phyloP scores from a whole-genome alignment of 1,140 invertebrate genomes.

The Pentalonia nigronervosa region DNA sequence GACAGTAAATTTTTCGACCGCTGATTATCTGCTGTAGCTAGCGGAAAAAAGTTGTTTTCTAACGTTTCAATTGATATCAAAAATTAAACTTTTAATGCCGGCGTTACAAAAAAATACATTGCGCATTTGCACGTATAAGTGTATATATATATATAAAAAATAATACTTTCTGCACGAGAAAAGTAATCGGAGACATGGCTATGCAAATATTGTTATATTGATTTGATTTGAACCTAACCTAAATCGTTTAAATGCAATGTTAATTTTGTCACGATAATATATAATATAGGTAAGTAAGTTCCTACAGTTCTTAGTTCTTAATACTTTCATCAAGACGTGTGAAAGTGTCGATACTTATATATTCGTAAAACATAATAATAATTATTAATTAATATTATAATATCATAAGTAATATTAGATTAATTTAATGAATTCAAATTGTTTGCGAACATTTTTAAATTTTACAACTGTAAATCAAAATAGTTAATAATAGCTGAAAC shows the following conservation, averaged over 20 bases:
- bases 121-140: too few species aligned
- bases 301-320: neutral
- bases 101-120: too few species aligned
- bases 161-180: neutral
- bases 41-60: neutral
- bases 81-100: neutral
- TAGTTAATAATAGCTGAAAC: neutral
- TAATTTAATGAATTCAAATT: neutral
- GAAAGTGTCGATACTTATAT: neutral
- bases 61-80: neutral
- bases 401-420: too few species aligned
- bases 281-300: neutral
- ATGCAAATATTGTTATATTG: neutral
- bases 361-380: neutral
- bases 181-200: neutral
- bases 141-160: neutral
- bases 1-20: too few species aligned
- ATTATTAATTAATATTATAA: too few species aligned
- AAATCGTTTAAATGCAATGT: neutral
- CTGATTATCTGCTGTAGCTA: too few species aligned
- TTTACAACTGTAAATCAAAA: neutral
- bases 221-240: neutral
- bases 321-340: neutral
- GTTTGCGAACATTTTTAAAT: neutral
- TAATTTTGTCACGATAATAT: neutral